A percentile compares a stretch with the other conserved stretches of the same genome.
These are phyloP conservation scores for Drosophila meridionalis DNA, from an alignment of 2,888 invertebrate genomes.

Conservation along the genomic window DNA sequence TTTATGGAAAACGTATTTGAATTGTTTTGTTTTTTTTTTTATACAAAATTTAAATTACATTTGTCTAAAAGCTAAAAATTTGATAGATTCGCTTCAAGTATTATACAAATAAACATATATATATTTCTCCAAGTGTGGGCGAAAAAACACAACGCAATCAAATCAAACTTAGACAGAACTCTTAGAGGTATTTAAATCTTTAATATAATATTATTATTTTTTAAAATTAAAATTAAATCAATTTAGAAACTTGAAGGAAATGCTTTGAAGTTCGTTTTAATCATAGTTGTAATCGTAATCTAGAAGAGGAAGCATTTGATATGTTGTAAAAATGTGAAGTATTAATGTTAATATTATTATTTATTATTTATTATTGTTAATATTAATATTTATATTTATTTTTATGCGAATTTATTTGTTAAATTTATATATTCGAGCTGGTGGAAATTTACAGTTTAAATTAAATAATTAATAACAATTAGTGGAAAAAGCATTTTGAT, in stretches of 20 bases:
- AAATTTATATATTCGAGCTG: constrained; percentile 9
- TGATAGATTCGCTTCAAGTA: constrained; percentile 52
- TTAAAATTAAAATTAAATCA: constrained; percentile 30
- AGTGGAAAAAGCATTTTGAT: constrained; percentile 53
- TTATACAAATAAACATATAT: constrained; percentile 41
- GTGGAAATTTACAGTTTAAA: constrained; percentile 63
- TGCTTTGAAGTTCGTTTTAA: constrained; percentile 22
- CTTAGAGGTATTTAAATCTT: constrained; percentile 53
- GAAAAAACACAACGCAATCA: constrained; percentile 40
- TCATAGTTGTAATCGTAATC: constrained; percentile 50
- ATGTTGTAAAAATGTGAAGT: constrained; percentile 81
- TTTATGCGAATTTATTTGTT: constrained; percentile 15
- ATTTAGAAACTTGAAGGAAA: not conserved
- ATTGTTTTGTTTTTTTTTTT: constrained; percentile 54
- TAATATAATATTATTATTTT: constrained; percentile 28
- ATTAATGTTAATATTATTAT: constrained; percentile 19
- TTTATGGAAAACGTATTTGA: constrained; percentile 65
- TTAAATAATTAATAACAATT: constrained; percentile 77
- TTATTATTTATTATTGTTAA: constrained; percentile 5
- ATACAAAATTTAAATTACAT: constrained; percentile 74
- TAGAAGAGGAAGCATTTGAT: constrained; percentile 83
- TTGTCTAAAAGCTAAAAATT: constrained; percentile 48
- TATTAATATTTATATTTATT: constrained; percentile 23
- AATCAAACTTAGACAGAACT: constrained; percentile 62
- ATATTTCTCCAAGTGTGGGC: constrained; percentile 18